Evolutionary conservation across 2,888 invertebrate species (phyloP).

Genomic region (Emesis furor): DNA sequence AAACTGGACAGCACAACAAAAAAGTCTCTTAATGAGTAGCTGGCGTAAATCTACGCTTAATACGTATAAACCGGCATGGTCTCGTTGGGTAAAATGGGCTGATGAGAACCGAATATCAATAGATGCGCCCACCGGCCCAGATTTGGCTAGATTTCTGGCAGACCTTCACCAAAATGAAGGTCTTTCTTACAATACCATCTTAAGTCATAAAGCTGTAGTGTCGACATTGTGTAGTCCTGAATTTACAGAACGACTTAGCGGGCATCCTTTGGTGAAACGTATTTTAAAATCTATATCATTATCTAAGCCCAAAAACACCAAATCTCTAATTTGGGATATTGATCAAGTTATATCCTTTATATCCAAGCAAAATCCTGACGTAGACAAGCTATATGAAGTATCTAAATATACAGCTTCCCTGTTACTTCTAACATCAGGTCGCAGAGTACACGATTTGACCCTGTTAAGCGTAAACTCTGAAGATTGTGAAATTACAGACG

Average conservation of each 20-base stretch:
- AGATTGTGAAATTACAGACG: background rate
- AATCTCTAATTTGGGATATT: constrained; percentile 7
- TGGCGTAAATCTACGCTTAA: background rate
- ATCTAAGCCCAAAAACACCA: background rate
- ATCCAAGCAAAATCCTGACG: background rate
- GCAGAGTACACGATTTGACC: constrained; percentile 48
- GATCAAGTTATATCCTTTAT: constrained; percentile 7
- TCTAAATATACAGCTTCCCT: constrained; percentile 34
- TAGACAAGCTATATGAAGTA: constrained; percentile 28
- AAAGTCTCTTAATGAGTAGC: background rate
- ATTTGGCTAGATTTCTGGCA: constrained; percentile 4
- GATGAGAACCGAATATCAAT: background rate
- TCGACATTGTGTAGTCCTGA: constrained; percentile 17
- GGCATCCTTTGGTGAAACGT: constrained; percentile 19
- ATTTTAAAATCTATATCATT: background rate
- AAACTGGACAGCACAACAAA: background rate
- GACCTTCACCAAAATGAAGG: constrained; percentile 8
- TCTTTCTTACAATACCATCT: constrained; percentile 14
- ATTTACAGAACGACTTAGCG: constrained; percentile 3
- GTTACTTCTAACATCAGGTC: constrained; percentile 37
- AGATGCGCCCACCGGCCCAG: background rate
- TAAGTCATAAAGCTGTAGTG: constrained; percentile 11
- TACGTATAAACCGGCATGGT: background rate
- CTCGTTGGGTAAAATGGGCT: constrained; percentile 3
- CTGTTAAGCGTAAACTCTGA: background rate